phyloP scores from a whole-genome alignment of 30 jellyfish, hydroid and myxozoan species.

The Turritopsis dohrnii region DNA sequence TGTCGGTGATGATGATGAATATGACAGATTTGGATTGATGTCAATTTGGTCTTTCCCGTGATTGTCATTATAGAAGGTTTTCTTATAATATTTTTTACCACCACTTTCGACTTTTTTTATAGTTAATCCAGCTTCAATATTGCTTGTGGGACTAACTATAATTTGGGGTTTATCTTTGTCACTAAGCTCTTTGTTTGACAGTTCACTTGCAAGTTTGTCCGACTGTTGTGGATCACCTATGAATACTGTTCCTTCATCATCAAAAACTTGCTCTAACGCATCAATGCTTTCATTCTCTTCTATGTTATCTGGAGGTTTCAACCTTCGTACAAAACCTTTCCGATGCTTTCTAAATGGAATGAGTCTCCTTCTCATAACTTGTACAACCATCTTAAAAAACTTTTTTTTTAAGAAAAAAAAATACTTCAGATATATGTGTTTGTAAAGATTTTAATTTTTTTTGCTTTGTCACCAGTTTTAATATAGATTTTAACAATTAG shows the following conservation, averaged over 20 bases:
- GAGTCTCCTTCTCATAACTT: neutral
- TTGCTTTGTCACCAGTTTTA: neutral
- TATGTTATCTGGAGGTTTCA: constrained; percentile 19
- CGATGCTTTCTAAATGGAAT: constrained; percentile 24
- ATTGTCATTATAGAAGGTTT: neutral
- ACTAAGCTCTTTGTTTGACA: neutral
- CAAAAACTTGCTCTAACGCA: neutral
- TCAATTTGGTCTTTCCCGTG: neutral
- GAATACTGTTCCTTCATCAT: constrained; percentile 18
- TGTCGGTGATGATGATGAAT: neutral
- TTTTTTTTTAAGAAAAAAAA: neutral
- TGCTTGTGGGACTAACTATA: neutral
- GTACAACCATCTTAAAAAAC: neutral
- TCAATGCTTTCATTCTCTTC: constrained; percentile 8
- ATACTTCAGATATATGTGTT: neutral
- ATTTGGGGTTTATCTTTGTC: neutral
- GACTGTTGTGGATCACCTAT: neutral
- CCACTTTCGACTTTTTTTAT: neutral
- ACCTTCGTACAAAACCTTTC: constrained; percentile 30
- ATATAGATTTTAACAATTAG: neutral
- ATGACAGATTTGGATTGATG: neutral
- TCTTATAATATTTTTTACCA: neutral
- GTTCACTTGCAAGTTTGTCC: neutral
- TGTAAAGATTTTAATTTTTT: neutral
- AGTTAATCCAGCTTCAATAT: neutral